phyloP scores from a whole-genome alignment of 2,888 invertebrate genomes.

The Patella pellucida region DNA sequence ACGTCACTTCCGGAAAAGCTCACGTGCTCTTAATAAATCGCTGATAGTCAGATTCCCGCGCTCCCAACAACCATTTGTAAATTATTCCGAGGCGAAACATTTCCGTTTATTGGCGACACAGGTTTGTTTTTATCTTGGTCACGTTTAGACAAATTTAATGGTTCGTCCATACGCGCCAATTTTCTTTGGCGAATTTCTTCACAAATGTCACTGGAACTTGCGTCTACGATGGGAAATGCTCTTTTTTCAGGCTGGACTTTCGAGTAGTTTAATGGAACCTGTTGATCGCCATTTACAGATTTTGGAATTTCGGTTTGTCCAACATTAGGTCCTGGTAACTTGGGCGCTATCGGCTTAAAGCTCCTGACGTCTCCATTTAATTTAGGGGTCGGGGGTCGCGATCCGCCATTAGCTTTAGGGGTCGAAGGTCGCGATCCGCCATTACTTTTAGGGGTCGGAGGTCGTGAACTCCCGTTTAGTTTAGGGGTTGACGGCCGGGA shows the following conservation, averaged over 20 bases:
- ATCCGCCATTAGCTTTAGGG: not conserved
- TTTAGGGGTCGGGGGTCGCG: not conserved
- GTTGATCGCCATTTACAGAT: not conserved
- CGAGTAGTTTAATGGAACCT: not conserved
- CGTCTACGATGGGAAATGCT: not conserved
- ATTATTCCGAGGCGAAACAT: not conserved
- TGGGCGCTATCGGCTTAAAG: not conserved
- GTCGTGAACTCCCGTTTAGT: not conserved
- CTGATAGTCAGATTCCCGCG: too few relatives aligned
- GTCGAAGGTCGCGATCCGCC: not conserved
- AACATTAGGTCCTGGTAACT: not conserved
- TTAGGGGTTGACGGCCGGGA: not conserved
- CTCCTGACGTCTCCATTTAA: not conserved
- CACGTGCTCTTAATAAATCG: too few relatives aligned
- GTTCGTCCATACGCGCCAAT: conserved; percentile 35
- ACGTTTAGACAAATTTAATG: conserved; percentile 41
- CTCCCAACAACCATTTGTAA: not conserved
- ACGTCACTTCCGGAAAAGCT: too few relatives aligned
- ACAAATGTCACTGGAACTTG: conserved; percentile 4
- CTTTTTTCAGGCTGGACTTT: not conserved
- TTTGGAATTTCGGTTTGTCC: not conserved
- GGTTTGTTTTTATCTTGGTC: conserved; percentile 15
- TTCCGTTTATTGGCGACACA: not conserved
- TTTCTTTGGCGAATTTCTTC: conserved; percentile 21
- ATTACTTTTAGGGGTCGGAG: not conserved